Evolutionary conservation across 2,888 invertebrate species (phyloP), one percentile per base, ranked within the genome.

Genomic region (Drosophila eohydei): DNA sequence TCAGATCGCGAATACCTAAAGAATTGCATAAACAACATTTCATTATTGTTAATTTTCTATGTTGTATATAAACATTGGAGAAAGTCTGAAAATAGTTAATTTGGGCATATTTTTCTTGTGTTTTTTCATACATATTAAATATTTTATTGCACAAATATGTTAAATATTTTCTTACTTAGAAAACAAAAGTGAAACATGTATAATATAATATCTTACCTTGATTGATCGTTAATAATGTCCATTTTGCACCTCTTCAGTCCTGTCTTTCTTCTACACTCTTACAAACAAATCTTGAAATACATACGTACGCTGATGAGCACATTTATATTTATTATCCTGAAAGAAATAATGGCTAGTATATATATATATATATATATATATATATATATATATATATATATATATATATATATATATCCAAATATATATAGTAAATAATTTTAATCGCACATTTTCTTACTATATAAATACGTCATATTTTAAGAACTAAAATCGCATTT

Each of bases 1-100:
- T 96, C 94, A 57, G 96, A 96, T 92, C 95, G 94, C 34, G 95
- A 94, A 93, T 95, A 95, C 60, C 94, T 94, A 93, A 12, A 38
- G 26, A n/a, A 26, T 11, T 6, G 14, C 0, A 52, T n/a, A 9
- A 43, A 3, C 0, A 21, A 3, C 14, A 28, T 30, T 48, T 48
- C 2, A 28, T 30, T 16, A 46, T 32, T 16, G 34, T 32, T 34
- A 2, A 51, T 34, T 50, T 16, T 34, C 4, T 12, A 4, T 2
- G 1, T 5, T 12, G 28, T 16, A 40, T 38, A n/a, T 32, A 16
- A 36, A 28, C 28, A 30, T 36, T 36, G 12, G 36, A 46, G 8
- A 36, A 46, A 36, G 44, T 44, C 28, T 36, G 26, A 16, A 26
- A 36, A 38, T 12, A 28, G 12, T 4, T 36, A 4, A 12, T n/a